These are phyloP conservation scores for Microcebus jonahi DNA, from an alignment of 2,113 vertebrate species.

Conservation along the genomic window DNA sequence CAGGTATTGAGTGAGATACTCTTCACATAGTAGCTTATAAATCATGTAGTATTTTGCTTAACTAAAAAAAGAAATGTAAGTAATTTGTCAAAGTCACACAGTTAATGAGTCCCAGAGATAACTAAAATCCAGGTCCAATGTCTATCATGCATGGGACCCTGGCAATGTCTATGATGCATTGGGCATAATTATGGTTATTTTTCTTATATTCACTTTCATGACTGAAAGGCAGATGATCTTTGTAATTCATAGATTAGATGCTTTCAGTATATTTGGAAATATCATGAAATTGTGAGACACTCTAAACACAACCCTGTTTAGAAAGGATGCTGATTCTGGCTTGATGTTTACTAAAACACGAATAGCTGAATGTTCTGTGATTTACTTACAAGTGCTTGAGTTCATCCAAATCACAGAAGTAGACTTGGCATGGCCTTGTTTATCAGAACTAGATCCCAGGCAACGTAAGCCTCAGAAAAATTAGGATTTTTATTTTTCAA, in stretches of 20 bases:
- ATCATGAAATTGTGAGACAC: slow-evolving; percentile 42
- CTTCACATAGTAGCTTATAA: slow-evolving; percentile 18
- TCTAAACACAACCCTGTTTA: slow-evolving; percentile 11
- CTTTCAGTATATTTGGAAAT: slow-evolving; percentile 21
- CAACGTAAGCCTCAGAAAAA: slow-evolving; percentile 9
- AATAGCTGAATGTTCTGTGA: slow-evolving; percentile 13
- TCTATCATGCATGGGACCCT: too few species aligned
- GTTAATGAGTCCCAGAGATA: slow-evolving; percentile 26
- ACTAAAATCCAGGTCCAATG: not conserved
- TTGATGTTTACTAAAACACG: slow-evolving; percentile 43
- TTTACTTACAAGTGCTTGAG: not conserved
- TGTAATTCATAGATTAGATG: not conserved
- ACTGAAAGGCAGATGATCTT: slow-evolving; percentile 1
- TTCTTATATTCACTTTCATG: slow-evolving; percentile 4
- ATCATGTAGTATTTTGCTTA: not conserved
- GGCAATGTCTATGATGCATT: not conserved
- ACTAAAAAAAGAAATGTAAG: not conserved
- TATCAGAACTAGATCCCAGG: not conserved
- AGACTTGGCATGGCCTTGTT: slow-evolving; percentile 33
- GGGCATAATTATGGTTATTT: not conserved
- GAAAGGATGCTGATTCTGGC: slow-evolving; percentile 4
- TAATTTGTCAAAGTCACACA: slow-evolving; percentile 42
- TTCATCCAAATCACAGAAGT: slow-evolving; percentile 58
- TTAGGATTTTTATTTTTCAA: slow-evolving; percentile 46
- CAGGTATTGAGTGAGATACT: not conserved